Percentiles rank a stretch among this genome's conserved stretches.
Conservation (phyloP, 1,140 invertebrate genomes). For the Heliothis subflexa region DNA sequence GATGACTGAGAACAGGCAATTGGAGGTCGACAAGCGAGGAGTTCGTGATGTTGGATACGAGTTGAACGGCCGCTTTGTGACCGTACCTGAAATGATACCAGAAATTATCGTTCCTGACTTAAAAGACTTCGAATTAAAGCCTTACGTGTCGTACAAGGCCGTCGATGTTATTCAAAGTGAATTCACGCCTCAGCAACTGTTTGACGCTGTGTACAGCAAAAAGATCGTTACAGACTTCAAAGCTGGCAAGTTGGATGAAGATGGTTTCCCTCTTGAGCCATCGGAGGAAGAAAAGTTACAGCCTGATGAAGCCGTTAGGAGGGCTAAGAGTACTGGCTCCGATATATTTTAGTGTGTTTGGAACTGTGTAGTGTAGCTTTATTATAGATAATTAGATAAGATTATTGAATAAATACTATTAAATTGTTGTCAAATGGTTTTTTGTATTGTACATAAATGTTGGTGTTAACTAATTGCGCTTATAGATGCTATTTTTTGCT, state of each 20-base stretch:
- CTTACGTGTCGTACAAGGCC: constrained; percentile 96
- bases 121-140: constrained; percentile 93
- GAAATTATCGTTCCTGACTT: constrained; percentile 97
- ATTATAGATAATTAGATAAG: constrained; percentile 56
- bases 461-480: not conserved
- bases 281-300: constrained; percentile 90
- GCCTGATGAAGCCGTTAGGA: constrained; percentile 89
- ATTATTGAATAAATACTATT: constrained; percentile 40
- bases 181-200: constrained; percentile 94
- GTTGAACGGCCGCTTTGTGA: constrained; percentile 87
- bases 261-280: constrained; percentile 90
- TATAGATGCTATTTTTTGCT: not conserved
- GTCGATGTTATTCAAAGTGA: constrained; percentile 91
- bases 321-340: constrained; percentile 91
- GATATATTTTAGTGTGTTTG: constrained; percentile 89
- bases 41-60: constrained; percentile 88
- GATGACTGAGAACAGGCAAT: constrained; percentile 87
- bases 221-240: constrained; percentile 94
- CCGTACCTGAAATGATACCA: constrained; percentile 95
- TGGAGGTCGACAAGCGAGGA: constrained; percentile 89
- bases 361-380: constrained; percentile 54
- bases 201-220: constrained; percentile 92
- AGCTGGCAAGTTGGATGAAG: constrained; percentile 89
- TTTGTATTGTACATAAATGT: not conserved
- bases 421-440: not conserved